Evolutionary conservation across 2,113 vertebrate genomes (phyloP).

Genomic region (Bos taurus): DNA sequence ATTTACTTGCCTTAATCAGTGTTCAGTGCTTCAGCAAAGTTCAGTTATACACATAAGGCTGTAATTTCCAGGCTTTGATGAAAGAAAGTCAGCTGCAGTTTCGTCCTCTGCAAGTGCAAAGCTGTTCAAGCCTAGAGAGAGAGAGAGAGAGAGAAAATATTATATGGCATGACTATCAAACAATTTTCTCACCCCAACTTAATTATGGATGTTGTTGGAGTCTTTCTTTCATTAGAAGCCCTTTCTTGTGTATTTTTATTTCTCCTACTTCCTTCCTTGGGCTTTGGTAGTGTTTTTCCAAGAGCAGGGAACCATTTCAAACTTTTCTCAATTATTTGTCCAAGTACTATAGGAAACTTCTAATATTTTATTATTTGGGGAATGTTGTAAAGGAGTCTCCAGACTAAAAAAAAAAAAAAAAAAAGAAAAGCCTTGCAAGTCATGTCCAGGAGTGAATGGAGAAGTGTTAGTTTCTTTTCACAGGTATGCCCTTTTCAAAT

Average conservation of each 20-base stretch:
- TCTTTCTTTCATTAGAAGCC: not conserved
- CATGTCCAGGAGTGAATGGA: not conserved
- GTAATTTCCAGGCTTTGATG: not conserved
- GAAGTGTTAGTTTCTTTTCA: conserved; percentile 33
- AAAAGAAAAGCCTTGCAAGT: not conserved
- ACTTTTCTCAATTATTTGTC: not conserved
- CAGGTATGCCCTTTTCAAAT: conserved; percentile 21
- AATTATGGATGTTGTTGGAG: not conserved
- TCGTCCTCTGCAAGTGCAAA: not conserved
- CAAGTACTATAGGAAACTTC: not conserved
- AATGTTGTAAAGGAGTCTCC: not conserved
- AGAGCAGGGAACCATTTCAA: not conserved
- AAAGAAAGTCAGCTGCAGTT: not conserved
- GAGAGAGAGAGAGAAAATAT: not conserved
- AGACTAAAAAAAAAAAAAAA: not conserved
- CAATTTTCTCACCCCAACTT: not conserved
- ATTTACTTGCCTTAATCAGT: not conserved
- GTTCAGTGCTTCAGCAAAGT: not conserved
- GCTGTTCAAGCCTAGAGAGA: not conserved
- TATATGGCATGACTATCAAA: not conserved
- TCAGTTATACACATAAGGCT: not conserved
- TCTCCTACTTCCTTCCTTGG: not conserved
- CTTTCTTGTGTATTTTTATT: not conserved
- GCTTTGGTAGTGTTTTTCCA: not conserved
- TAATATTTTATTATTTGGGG: conserved; percentile 33